Conservation (phyloP, 2,113 vertebrate genomes). For the Pterophyllum scalare region DNA sequence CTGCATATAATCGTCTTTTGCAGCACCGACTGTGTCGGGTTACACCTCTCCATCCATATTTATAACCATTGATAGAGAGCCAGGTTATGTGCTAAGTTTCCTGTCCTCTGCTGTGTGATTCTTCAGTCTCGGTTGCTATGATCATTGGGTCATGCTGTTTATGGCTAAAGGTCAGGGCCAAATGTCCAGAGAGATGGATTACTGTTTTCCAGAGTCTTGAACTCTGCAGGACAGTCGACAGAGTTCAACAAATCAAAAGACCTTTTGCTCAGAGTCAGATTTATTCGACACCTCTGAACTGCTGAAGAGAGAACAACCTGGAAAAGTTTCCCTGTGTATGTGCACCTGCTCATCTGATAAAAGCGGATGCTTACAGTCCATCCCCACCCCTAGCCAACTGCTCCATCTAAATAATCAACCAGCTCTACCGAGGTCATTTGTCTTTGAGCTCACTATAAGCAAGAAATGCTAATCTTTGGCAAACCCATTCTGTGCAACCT, state of each 20-base stretch:
- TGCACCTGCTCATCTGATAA: not conserved
- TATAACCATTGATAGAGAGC: constrained; percentile 25
- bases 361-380: not conserved
- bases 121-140: constrained; percentile 61
- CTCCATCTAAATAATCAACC: not conserved
- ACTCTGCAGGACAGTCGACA: constrained; percentile 68
- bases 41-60: constrained; percentile 46
- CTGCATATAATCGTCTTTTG: constrained; percentile 37
- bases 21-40: not conserved
- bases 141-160: constrained; percentile 70
- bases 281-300: constrained; percentile 50
- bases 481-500: not conserved
- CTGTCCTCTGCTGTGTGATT: constrained; percentile 50
- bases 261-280: constrained; percentile 37
- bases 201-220: constrained; percentile 60
- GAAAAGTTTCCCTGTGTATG: not conserved
- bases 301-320: constrained; percentile 17
- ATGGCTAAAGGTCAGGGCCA: constrained; percentile 71
- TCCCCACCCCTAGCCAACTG: not conserved
- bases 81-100: constrained; percentile 28
- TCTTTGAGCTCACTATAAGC: not conserved
- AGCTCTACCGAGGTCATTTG: not conserved
- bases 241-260: constrained; percentile 63
- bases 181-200: constrained; percentile 69
- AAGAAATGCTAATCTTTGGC: not conserved